These are phyloP conservation scores for Oxytorus armatus DNA, from an alignment of 2,888 invertebrate genomes.

Conservation along the genomic window DNA sequence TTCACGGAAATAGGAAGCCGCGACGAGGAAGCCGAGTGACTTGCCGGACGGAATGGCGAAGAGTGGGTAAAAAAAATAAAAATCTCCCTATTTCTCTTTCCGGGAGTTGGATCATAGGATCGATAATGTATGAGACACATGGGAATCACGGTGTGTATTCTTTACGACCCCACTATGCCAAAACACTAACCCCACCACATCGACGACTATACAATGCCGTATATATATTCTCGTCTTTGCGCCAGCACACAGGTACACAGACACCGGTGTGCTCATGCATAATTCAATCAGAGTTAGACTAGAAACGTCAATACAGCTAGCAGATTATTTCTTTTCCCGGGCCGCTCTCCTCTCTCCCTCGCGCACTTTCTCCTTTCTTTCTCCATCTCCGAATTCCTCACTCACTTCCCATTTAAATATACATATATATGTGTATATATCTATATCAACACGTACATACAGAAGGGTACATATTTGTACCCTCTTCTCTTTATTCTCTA, in stretches of 20 bases:
- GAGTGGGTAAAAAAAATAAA: background rate
- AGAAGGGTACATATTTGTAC: constrained; percentile 58
- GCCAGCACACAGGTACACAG: constrained; percentile 42
- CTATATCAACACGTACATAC: constrained; percentile 14
- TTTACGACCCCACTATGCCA: constrained; percentile 35
- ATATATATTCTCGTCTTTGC: constrained; percentile 11
- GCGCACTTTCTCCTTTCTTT: constrained; percentile 67
- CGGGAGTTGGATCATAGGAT: constrained; percentile 65
- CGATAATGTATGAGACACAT: constrained; percentile 68
- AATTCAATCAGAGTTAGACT: constrained; percentile 85
- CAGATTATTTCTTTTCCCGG: constrained; percentile 85
- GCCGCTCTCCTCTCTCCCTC: constrained; percentile 77
- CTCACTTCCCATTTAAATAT: constrained; percentile 67
- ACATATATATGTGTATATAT: constrained; percentile 20
- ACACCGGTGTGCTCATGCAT: constrained; percentile 84
- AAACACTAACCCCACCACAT: constrained; percentile 23
- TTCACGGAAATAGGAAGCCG: background rate
- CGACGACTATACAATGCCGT: constrained; percentile 20
- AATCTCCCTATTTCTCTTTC: background rate
- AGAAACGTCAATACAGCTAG: constrained; percentile 85
- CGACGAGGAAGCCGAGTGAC: background rate
- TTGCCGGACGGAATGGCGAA: too few relatives aligned
- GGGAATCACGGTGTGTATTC: constrained; percentile 38
- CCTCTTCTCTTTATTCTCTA: constrained; percentile 50
- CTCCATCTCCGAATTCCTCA: constrained; percentile 59